Base-by-base conservation (phyloP, 2,888 invertebrate genomes). In the Thereva nobilitata region DNA sequence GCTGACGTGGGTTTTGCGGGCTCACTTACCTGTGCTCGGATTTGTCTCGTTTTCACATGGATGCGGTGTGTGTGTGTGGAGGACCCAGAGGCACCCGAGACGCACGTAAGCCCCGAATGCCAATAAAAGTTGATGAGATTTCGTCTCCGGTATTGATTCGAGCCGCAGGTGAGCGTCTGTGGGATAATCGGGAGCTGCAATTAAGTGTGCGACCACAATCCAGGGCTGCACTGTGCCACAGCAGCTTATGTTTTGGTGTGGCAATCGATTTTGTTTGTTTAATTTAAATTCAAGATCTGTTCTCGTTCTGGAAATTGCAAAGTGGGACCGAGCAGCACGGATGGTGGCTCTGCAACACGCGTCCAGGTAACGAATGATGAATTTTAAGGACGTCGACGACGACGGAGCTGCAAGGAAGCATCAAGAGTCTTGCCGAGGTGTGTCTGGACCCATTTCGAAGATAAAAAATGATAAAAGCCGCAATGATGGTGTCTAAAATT, bases 121-220 rank as follows among this genome's bases (percentile, higher is more conserved):
- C 59, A 49, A 65, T 65, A 59, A 59, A 66, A 54, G 23, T 68
- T 68, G 65, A 68, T 68, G 68, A 65, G 65, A 49, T 66, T 66
- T 42, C 38, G 61, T 42, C 49, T 49, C 65, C 53, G 50, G 68
- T 65, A 68, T 68, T 68, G 57, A 65, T 68, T 49, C 35, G 53
- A 63, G 65, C 61, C 61, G 49, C 68, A 49, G 56, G 40, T 49
- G 8, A 50, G 9, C 55, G 63, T 68, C 63, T 68, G 63, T 55
- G 66, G 68, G 45, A 12, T 8, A 5, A 61, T 50, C 41, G 50
- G 61, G 35, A 49, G 47, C 41, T 61, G 49, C 41, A 61, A 61
- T 50, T 61, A 49, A 61, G 23, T 23, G 23, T 9, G 50, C 61
- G 50, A 44, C 40, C 61, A 50, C 50, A 61, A 41, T 34, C 23